Conservation (phyloP, 2,888 invertebrate genomes). For the Alcis repandata region DNA sequence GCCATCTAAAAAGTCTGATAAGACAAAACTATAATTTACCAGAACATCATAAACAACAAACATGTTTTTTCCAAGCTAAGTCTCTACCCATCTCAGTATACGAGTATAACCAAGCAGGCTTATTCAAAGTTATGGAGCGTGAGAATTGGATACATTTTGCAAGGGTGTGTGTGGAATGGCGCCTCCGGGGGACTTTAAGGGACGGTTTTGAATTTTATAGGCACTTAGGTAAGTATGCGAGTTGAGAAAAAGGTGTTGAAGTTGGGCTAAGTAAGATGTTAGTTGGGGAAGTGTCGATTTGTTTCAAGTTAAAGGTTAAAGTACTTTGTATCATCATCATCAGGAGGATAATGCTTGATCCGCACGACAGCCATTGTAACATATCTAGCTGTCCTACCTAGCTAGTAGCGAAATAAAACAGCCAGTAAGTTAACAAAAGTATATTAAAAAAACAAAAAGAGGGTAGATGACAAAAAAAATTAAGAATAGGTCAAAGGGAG, state of each 20-base stretch:
- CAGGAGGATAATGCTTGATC: no score
- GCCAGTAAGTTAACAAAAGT: no score
- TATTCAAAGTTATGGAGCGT: constrained; percentile 24
- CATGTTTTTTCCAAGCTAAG: background rate
- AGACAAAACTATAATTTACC: background rate
- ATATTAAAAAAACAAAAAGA: no score
- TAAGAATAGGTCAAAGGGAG: no score
- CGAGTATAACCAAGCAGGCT: background rate
- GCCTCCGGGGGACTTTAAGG: constrained; percentile 21
- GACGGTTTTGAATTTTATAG: constrained; percentile 29
- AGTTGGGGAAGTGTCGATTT: no score
- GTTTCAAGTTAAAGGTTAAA: no score
- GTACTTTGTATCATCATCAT: no score
- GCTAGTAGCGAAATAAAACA: no score
- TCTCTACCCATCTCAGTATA: background rate
- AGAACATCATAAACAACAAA: background rate
- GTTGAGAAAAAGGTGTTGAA: constrained; percentile 2
- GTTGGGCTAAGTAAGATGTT: background rate
- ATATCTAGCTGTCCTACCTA: no score
- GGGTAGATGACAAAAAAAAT: no score
- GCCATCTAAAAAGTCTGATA: background rate
- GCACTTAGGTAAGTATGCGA: constrained; percentile 12
- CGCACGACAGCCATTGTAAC: no score
- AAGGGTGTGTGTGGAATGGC: constrained; percentile 17
- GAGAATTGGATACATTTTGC: constrained; percentile 31